phyloP scores from a whole-genome alignment of 2,797 vertebrate genomes.

The Lacerta agilis region DNA sequence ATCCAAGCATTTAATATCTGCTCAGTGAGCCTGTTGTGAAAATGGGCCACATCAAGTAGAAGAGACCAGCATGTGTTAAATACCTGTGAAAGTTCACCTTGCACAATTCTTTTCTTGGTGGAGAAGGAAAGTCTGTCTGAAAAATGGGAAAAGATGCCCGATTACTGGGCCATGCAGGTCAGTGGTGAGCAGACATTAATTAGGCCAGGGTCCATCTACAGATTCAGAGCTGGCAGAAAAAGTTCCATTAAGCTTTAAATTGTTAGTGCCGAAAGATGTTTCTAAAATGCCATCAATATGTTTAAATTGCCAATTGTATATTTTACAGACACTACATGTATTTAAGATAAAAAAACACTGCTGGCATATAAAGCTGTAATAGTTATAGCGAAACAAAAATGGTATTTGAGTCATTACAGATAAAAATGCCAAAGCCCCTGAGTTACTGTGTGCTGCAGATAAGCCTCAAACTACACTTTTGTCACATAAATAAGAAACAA shows the following conservation, averaged over 20 bases:
- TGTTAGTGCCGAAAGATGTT: slow-evolving; percentile 47
- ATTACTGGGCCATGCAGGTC: background rate
- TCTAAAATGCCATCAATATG: slow-evolving; percentile 51
- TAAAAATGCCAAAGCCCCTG: slow-evolving; percentile 51
- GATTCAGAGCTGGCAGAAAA: slow-evolving; percentile 33
- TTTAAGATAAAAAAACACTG: slow-evolving; percentile 46
- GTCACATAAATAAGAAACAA: slow-evolving; percentile 22
- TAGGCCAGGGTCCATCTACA: slow-evolving; percentile 21
- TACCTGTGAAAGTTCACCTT: background rate
- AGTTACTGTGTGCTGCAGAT: slow-evolving; percentile 40
- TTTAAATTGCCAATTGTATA: slow-evolving; percentile 40
- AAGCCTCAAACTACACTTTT: slow-evolving; percentile 22
- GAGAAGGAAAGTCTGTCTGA: too few species aligned
- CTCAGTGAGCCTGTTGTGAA: background rate
- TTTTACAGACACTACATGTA: slow-evolving; percentile 44
- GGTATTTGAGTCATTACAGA: background rate
- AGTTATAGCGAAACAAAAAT: slow-evolving; percentile 48
- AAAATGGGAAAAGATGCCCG: background rate
- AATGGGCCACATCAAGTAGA: background rate
- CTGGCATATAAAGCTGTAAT: slow-evolving; percentile 32
- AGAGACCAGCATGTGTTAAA: background rate
- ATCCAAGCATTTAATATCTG: background rate
- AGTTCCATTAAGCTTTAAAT: slow-evolving; percentile 21
- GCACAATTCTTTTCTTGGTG: background rate
- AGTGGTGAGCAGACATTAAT: background rate